Evolutionary conservation across 2,797 vertebrate species (phyloP), one percentile per base, ranked within the genome.

Genomic region (Propithecus perrieri): DNA sequence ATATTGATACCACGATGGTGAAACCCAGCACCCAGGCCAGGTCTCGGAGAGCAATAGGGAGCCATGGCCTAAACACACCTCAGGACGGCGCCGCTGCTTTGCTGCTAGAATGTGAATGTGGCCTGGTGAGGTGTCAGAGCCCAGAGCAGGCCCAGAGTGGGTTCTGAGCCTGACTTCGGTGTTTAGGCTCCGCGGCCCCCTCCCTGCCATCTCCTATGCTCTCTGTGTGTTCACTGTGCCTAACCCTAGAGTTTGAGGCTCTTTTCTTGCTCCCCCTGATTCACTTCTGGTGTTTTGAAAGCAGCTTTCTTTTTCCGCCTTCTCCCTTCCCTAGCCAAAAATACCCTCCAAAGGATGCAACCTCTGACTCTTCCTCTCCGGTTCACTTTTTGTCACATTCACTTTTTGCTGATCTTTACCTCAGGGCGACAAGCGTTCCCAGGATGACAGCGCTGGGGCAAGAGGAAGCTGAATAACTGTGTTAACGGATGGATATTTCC

Each of bases 21-120:
- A 84, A 8, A 57, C 41, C 20, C n/a, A 30, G 15, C 53, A 38
- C 10, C n/a, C 0, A 4, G 59, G n/a, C 33, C 33, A 17, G 78
- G 33, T 65, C 41, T 72, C 22, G 1, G 72, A 46, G 50, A 81
- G 46, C 48, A 43, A 9, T 10, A 91, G 75, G 35, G 50, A 83
- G 41, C 46, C 5, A 6, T 24, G 43, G 10, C 33, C 65, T 5
- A 26, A 48, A 7, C 14, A 5, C 15, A 38, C 28, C 72, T 38
- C 53, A 3, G 57, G 43, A 24, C 1, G 17, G 24, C 22, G 4
- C 7, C 38, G 0, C 0, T 13, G 35, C 7, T 48, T 38, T 15
- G 22, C 41, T 14, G 0, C 61, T 12, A 4, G 53, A 46, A 35
- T 2, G 41, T 0, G 7, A 50, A 35, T 2, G 35, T 0, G 7